These are phyloP conservation scores for Platygyra sinensis DNA, from an alignment of 64 coral and sea anemone genomes.

Conservation along the genomic window DNA sequence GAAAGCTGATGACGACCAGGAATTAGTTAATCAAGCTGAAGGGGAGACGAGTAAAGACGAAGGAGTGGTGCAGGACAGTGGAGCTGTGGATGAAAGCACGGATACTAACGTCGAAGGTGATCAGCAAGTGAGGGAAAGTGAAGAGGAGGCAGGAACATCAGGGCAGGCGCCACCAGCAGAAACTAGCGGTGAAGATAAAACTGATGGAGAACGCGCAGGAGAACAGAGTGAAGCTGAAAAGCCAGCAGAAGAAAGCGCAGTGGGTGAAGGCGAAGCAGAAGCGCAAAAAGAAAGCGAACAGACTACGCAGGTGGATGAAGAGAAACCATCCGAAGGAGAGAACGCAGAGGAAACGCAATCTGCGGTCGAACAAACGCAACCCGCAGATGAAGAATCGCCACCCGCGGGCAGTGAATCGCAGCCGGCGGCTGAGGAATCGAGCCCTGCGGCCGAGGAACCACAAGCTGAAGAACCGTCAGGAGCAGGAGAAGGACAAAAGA, in stretches of 20 bases:
- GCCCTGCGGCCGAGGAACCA: background rate
- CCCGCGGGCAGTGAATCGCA: background rate
- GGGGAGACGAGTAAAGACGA: background rate
- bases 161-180: background rate
- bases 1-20: background rate
- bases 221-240: background rate
- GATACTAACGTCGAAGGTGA: background rate
- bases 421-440: conserved; percentile 1
- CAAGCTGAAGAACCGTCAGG: conserved; percentile 12
- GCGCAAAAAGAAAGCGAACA: background rate
- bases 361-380: conserved; percentile 13
- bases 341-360: conserved; percentile 19
- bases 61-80: background rate
- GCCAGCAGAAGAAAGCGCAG: background rate
- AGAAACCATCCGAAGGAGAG: conserved; percentile 6
- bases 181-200: background rate
- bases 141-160: background rate
- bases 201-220: background rate
- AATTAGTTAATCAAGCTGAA: background rate
- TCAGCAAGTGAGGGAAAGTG: background rate
- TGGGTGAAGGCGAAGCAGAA: conserved; percentile 1
- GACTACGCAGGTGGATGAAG: background rate
- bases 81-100: background rate
- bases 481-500: background rate
- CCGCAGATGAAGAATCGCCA: conserved; percentile 1